These are phyloP conservation scores for Parotia lawesii DNA, from an alignment of 2,113 vertebrate genomes.

Conservation along the genomic window DNA sequence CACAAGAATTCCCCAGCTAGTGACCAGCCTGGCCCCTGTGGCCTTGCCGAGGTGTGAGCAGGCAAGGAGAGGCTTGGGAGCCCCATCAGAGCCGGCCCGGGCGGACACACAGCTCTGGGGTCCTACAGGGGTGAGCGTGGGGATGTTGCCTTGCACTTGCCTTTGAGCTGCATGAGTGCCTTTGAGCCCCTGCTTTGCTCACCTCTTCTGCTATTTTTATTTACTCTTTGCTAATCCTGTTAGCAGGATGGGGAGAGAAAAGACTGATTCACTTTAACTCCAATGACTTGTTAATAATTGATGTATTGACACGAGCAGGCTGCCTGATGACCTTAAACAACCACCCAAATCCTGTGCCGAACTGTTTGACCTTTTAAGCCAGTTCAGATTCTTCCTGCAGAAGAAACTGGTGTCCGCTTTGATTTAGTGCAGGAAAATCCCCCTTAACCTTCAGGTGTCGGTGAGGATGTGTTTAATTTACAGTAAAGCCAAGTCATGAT, in stretches of 20 bases:
- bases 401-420: conserved; percentile 44
- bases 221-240: conserved; percentile 45
- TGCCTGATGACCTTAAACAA: conserved; percentile 50
- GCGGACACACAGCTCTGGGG: rapidly evolving
- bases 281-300: conserved; percentile 58
- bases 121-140: rapidly evolving
- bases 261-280: conserved; percentile 37
- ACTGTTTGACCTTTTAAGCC: conserved; percentile 58
- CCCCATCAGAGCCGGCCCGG: rapidly evolving
- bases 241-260: not conserved
- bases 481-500: conserved; percentile 57
- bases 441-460: conserved; percentile 56
- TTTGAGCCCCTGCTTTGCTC: not conserved
- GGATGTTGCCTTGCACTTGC: not conserved
- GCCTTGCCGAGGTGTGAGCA: not conserved
- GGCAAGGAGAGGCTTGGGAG: not conserved
- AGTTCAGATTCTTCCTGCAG: conserved; percentile 39
- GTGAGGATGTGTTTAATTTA: conserved; percentile 59
- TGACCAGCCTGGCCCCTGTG: not conserved
- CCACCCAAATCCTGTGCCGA: conserved; percentile 26
- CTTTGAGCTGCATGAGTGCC: not conserved
- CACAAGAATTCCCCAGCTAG: not conserved
- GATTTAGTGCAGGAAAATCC: conserved; percentile 66
- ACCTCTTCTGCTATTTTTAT: conserved; percentile 2
- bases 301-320: conserved; percentile 46